Conservation (phyloP, 2,888 invertebrate species). For the Desoria tigrina region DNA sequence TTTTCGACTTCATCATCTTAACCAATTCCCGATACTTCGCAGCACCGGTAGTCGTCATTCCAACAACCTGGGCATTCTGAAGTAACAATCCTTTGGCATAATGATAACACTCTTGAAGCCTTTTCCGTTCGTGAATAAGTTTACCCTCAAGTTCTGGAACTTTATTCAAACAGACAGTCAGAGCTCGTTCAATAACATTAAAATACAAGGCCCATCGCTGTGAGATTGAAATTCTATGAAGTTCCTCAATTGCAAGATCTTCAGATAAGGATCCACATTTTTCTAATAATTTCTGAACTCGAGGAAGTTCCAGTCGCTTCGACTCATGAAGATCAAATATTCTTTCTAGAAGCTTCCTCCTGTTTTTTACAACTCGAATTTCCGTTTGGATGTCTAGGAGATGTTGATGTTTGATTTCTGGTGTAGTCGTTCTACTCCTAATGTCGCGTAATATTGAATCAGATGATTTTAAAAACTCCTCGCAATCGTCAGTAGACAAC, state of each 20-base stretch:
- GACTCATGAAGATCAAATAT: conserved; percentile 33
- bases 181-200: conserved; percentile 39
- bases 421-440: too few species aligned
- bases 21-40: conserved; percentile 68
- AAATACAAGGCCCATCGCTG: conserved; percentile 48
- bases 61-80: conserved; percentile 55
- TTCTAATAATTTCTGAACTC: conserved; percentile 25
- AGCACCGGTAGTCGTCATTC: conserved; percentile 76
- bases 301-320: conserved; percentile 34
- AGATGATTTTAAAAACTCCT: conserved; percentile 15
- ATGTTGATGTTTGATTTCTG: not conserved
- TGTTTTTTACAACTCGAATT: conserved; percentile 18
- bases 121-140: conserved; percentile 58
- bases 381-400: not conserved
- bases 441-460: too few species aligned
- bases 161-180: conserved; percentile 50
- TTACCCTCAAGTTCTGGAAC: conserved; percentile 60
- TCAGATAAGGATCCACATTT: not conserved
- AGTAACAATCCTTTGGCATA: conserved; percentile 41
- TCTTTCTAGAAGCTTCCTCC: conserved; percentile 24
- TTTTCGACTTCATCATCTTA: conserved; percentile 64
- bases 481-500: conserved; percentile 19
- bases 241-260: not conserved
- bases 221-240: conserved; percentile 22
- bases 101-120: conserved; percentile 23